phyloP scores from a whole-genome alignment of 2,113 vertebrate species.

The Trogon melanurus region DNA sequence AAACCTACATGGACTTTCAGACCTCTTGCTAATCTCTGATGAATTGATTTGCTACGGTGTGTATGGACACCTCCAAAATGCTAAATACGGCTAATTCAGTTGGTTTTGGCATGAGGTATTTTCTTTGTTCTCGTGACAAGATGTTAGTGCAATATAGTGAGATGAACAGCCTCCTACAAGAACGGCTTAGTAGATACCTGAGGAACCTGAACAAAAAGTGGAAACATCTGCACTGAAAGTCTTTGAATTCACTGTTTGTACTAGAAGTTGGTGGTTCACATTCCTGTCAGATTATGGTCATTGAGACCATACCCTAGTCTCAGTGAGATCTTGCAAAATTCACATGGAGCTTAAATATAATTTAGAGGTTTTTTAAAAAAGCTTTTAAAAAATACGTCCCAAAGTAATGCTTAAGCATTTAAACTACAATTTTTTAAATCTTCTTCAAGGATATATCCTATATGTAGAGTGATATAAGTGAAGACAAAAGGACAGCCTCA shows the following conservation, averaged over 20 bases:
- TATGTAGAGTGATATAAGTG: background rate
- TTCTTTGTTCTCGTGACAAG: background rate
- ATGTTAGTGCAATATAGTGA: background rate
- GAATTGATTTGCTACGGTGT: background rate
- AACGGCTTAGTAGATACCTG: background rate
- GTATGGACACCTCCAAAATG: background rate
- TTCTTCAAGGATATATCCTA: background rate
- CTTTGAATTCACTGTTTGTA: background rate
- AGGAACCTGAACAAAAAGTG: background rate
- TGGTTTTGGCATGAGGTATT: background rate
- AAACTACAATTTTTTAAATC: background rate
- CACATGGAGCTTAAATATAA: background rate
- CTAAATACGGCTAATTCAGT: background rate
- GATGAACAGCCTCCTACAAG: background rate
- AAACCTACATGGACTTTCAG: background rate
- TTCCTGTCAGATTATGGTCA: background rate
- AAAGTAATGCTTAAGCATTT: background rate
- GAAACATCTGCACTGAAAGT: conserved; percentile 10
- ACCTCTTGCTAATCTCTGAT: background rate
- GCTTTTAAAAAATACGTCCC: too few relatives aligned
- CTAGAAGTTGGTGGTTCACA: background rate
- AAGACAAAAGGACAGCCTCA: background rate
- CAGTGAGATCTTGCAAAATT: background rate
- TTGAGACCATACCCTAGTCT: background rate
- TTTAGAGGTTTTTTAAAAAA: background rate